Base-by-base conservation (phyloP, 2,113 vertebrate species). In the Willisornis vidua region DNA sequence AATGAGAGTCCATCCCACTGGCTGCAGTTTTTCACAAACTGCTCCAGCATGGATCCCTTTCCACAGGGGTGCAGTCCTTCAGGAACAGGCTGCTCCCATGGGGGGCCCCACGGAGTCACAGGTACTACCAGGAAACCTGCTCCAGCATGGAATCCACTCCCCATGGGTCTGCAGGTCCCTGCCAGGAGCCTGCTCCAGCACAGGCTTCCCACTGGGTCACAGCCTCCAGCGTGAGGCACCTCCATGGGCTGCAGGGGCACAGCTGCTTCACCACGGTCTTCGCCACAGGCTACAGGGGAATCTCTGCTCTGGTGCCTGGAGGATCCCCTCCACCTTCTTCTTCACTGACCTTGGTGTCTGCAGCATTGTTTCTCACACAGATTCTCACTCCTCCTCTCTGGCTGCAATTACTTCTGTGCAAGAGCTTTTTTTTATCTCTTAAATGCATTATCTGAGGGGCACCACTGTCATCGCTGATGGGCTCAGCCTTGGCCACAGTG, bases 391-490 rank as follows among this genome's bases (percentile, higher is more conserved):
- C 43, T 48, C 22, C 23, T 76, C 55, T 70, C 25, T 70, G 29
- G 25, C n/a, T 15, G 18, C 22, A 84, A 15, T 70, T 82, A 48
- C 7, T 31, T 48, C 25, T 23, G n/a, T 70, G 57, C 35, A 33
- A 19, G 35, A 49, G 8, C 8, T 35, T 57, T 63, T 48, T 62
- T 6, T 1, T 31, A 20, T 14, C 3, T 46, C 31, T 33, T 46
- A 46, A 46, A 46, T 33, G 22, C 29, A 16, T 33, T 66, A 5
- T 66, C 14, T 19, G 20, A 46, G 63, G 43, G 57, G 12, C 17
- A 3, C 12, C 25, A 6, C 1, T 16, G 3, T 15, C 41, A 17
- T 61, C 0, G 0, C 13, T 68, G 62, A n/a, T 75, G 33, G 23
- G 39, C 55, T 77, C 35, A 31, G 63, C 15, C 22, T 71, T 57